Percentiles rank a stretch among this genome's conserved stretches.
Conservation (phyloP, 2,797 vertebrate genomes). For the Falco cherrug region DNA sequence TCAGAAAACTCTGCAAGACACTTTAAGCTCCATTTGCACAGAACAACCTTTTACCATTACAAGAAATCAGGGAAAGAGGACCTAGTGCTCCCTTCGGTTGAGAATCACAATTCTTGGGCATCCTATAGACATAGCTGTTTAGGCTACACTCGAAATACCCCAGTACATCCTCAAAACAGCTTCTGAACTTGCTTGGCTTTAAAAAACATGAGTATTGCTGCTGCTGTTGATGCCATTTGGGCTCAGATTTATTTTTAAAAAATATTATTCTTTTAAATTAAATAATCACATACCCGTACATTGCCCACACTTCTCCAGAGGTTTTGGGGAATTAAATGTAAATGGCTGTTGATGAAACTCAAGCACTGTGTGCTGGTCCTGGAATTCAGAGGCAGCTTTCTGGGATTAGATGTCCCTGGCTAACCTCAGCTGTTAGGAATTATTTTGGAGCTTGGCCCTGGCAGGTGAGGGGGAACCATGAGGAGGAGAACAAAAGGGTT, state of each 20-base stretch:
- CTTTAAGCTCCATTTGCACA: not conserved
- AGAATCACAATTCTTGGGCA: not conserved
- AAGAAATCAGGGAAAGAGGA: not conserved
- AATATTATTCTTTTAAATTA: not conserved
- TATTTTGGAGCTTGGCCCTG: constrained; percentile 47
- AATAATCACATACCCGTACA: not conserved
- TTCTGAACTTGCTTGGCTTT: not conserved
- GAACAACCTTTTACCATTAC: not conserved
- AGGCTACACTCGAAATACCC: not conserved
- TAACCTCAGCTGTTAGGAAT: constrained; percentile 67
- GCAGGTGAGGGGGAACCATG: constrained; percentile 33
- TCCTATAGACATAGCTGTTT: not conserved
- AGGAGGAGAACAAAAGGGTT: constrained; percentile 60
- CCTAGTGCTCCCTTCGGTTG: not conserved
- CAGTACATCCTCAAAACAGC: not conserved
- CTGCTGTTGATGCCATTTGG: not conserved
- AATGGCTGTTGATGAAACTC: not conserved
- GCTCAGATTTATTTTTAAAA: not conserved
- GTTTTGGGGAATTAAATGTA: not conserved
- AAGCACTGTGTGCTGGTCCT: not conserved
- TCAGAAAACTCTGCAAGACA: not conserved
- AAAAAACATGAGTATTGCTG: not conserved
- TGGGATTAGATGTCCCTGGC: constrained; percentile 39
- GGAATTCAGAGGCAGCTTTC: constrained; percentile 53
- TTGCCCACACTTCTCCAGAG: not conserved